Conservation (phyloP, 2,888 invertebrate genomes). For the Drosophila glabriapex region DNA sequence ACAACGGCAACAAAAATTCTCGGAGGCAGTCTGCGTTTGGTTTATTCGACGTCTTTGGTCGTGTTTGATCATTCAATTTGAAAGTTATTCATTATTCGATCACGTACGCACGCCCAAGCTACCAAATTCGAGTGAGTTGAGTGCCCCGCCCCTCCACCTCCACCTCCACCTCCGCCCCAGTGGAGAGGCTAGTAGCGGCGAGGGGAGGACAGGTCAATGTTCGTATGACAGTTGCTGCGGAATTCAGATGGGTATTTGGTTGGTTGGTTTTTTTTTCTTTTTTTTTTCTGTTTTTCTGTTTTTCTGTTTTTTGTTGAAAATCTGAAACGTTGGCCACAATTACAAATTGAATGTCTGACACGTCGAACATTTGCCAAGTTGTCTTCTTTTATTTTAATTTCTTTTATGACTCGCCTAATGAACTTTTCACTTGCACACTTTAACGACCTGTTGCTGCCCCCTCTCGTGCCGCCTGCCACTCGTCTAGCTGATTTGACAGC, state of each 20-base stretch:
- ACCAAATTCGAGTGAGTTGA: slow-evolving; percentile 32
- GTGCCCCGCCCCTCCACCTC: slow-evolving; percentile 18
- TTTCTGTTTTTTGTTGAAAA: slow-evolving; percentile 9
- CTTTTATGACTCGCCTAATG: slow-evolving; percentile 73
- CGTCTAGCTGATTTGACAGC: slow-evolving; percentile 45
- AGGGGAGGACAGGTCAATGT: slow-evolving; percentile 62
- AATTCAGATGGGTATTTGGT: slow-evolving; percentile 32
- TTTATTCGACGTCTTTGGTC: slow-evolving; percentile 44
- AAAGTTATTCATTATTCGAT: slow-evolving; percentile 82
- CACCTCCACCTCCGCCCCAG: background rate
- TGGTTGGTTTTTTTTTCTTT: background rate
- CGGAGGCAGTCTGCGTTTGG: slow-evolving; percentile 22
- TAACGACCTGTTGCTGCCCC: slow-evolving; percentile 41
- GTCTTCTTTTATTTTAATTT: background rate
- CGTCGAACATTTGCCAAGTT: slow-evolving; percentile 58
- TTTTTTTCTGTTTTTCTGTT: background rate
- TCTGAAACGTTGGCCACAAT: slow-evolving; percentile 55
- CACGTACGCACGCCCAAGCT: slow-evolving; percentile 72
- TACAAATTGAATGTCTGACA: slow-evolving; percentile 80
- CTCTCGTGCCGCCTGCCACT: background rate
- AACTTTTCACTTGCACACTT: slow-evolving; percentile 71
- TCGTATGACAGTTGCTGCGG: slow-evolving; percentile 63
- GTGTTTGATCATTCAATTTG: slow-evolving; percentile 82
- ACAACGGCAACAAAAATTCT: slow-evolving; percentile 26
- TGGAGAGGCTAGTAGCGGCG: background rate